Percentiles rank a stretch among this genome's conserved stretches.
phyloP scores from a whole-genome alignment of 2,113 vertebrate genomes.

The Phylloscopus trochilus region DNA sequence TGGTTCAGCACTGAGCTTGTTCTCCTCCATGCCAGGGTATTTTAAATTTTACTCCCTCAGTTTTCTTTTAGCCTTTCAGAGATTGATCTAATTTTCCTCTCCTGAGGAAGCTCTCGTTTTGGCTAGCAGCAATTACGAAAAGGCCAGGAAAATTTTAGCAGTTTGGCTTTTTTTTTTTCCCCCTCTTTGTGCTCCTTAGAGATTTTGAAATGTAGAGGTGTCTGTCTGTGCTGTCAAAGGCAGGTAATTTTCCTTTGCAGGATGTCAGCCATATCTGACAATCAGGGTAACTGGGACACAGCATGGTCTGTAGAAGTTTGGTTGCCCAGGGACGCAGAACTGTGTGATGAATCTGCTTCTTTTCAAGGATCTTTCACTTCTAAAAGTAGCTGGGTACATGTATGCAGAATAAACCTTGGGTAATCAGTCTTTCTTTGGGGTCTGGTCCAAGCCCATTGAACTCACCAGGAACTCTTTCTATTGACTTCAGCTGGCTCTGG shows the following conservation, averaged over 20 bases:
- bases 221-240: neutral
- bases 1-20: neutral
- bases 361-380: neutral
- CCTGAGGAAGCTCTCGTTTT: neutral
- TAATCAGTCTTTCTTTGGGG: conserved; percentile 19
- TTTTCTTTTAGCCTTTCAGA: neutral
- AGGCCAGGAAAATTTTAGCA: neutral
- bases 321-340: neutral
- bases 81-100: neutral
- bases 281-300: neutral
- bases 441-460: conserved; percentile 31
- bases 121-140: neutral
- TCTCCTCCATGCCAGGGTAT: neutral
- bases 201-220: neutral
- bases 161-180: neutral
- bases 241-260: conserved; percentile 21
- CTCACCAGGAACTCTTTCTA: conserved; percentile 24
- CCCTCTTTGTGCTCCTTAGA: neutral
- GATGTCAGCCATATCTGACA: neutral
- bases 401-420: neutral
- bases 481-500: conserved; percentile 34
- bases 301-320: neutral
- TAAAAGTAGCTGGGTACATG: neutral
- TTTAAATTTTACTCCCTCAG: neutral
- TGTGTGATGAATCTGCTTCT: neutral